A percentile compares a stretch with the other conserved stretches of the same genome.
These are phyloP conservation scores for Numida meleagris DNA, from an alignment of 2,113 vertebrate species.

Conservation along the genomic window DNA sequence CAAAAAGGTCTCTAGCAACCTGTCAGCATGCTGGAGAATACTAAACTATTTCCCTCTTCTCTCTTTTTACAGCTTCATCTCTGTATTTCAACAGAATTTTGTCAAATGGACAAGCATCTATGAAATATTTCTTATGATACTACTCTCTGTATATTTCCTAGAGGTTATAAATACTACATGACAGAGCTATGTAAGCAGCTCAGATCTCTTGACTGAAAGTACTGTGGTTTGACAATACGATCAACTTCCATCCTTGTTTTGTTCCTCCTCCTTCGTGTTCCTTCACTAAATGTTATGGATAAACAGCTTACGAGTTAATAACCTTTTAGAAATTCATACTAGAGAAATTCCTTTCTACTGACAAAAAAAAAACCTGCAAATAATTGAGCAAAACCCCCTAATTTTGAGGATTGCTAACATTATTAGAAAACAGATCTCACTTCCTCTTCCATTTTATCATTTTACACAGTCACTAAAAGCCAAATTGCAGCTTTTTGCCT, in stretches of 20 bases:
- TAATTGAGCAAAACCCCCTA: background rate
- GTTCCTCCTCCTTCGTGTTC: background rate
- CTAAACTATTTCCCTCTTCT: background rate
- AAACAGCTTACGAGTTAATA: background rate
- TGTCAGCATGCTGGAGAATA: background rate
- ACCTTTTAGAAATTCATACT: background rate
- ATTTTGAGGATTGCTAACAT: background rate
- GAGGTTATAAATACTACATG: background rate
- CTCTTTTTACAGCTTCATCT: rapidly evolving
- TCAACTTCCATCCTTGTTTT: background rate
- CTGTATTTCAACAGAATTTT: background rate
- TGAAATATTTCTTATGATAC: background rate
- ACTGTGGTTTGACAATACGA: background rate
- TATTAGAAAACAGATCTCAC: background rate
- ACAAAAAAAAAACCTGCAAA: background rate
- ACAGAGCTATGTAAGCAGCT: background rate
- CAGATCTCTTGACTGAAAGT: background rate
- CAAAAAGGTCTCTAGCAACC: background rate
- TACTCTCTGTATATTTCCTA: background rate
- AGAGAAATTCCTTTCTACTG: background rate
- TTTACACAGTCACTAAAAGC: background rate
- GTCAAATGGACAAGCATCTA: background rate
- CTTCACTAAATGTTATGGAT: background rate
- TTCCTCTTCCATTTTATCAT: background rate
- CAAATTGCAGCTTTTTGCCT: background rate